Base-by-base conservation (phyloP, 2,797 vertebrate species). In the Novumbra hubbsi region DNA sequence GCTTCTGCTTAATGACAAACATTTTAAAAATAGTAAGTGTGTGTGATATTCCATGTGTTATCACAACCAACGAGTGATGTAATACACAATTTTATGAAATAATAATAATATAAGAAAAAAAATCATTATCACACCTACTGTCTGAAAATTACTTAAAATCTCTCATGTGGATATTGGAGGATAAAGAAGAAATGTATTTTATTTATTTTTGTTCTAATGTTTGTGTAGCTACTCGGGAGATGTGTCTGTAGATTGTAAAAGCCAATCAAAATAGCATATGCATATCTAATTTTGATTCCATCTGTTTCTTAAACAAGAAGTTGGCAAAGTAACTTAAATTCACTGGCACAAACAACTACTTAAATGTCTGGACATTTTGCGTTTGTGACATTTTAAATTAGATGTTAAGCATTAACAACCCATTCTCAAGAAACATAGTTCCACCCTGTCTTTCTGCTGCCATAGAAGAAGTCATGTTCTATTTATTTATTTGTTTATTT, bases 281-380 rank as follows among this genome's bases (percentile, higher is more conserved):
- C 62, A 76, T 60, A 60, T 73, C 68, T 52, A 34, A 71, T 70
- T 76, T 77, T 75, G 79, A 81, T 80, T 85, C 76, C 77, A 80
- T 74, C 74, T 68, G 64, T 75, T 74, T 55, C 64, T 75, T 76
- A 57, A 71, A 34, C 72, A 72, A 65, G 71, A 64, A 73, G 62
- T 62, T 48, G 27, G 52, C 45, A 71, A 78, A 73, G 71, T n/a
- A n/a, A 52, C 28, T 41, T 55, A 60, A 72, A 71, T 41, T 19
- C 15, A 34, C 66, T 71, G 62, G 38, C 21, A 68, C 64, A 60
- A 24, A 60, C 12, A 24, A 41, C 48, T 70, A 45, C 41, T 28
- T 28, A 52, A 78, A 68, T 64, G 74, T 74, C 73, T 74, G 62
- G 27, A 17, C 45, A 17, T 67, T 52, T 28, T 52, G 68, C 67